A percentile compares a stretch with the other conserved stretches of the same genome.
Evolutionary conservation across 2,797 vertebrate species (phyloP).

Genomic region (Hydrolagus colliei): DNA sequence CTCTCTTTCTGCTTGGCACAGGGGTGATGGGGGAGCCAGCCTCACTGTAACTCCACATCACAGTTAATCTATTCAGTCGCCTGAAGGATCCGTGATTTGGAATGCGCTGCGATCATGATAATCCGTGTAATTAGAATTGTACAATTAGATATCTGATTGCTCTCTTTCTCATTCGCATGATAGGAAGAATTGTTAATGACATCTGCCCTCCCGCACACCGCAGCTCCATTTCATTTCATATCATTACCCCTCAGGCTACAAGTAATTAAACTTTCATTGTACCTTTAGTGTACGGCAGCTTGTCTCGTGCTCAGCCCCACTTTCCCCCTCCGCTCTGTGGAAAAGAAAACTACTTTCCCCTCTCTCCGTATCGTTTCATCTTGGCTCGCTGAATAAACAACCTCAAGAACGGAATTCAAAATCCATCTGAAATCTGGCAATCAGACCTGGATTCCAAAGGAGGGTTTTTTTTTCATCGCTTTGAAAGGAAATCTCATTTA

Average conservation of each 20-base stretch:
- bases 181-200: slow-evolving; percentile 31
- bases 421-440: not conserved
- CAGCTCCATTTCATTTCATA: slow-evolving; percentile 30
- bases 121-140: slow-evolving; percentile 32
- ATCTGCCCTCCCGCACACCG: slow-evolving; percentile 24
- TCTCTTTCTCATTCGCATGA: slow-evolving; percentile 28
- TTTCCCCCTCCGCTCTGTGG: not conserved
- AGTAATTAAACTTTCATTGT: slow-evolving; percentile 31
- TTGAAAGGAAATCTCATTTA: not conserved
- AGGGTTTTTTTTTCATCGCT: not conserved
- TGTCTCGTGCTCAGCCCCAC: slow-evolving; percentile 15
- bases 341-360: not conserved
- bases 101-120: slow-evolving; percentile 26
- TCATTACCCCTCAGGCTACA: slow-evolving; percentile 25
- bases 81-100: slow-evolving; percentile 25
- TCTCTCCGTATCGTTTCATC: not conserved
- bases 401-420: not conserved
- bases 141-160: slow-evolving; percentile 32
- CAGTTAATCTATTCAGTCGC: slow-evolving; percentile 20
- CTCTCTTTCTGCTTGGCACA: slow-evolving; percentile 1
- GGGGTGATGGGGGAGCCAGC: slow-evolving; percentile 6
- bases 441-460: not conserved
- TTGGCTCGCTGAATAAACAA: not conserved
- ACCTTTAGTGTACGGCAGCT: slow-evolving; percentile 13
- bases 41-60: not conserved